Evolutionary conservation across 2,113 vertebrate species (phyloP), one percentile per base, ranked within the genome.

Genomic region (Pluvialis apricaria): DNA sequence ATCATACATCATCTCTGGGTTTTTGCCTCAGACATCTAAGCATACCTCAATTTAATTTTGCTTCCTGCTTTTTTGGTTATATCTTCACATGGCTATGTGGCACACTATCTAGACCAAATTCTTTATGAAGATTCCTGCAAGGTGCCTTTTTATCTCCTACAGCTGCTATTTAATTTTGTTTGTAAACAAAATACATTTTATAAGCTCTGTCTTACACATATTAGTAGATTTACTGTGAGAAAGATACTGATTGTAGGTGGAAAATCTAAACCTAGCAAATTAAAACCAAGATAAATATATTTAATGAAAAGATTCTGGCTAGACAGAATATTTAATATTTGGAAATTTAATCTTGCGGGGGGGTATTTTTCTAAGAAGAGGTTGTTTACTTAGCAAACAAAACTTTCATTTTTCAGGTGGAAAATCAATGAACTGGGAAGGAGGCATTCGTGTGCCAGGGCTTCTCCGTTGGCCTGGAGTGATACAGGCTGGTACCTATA

Each of bases 391-490:
- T 79, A 54, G 12, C 26, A 65, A 87, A 88, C 1, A 7, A 31
- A 38, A 2, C 22, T 20, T 91, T 54, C 9, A 9, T 45, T 64
- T 94, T 97, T 62, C 95, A 99, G 99, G 98, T 52, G 99, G 99
- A 51, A 99, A 99, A 93, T 96, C 98, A 36, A 99, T 97, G 1
- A 99, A 99, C 65, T 99, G 98, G 98, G 99, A 99, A 97, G 99
- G 99, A 80, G 99, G 99, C 5, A 99, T 99, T 95, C 98, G 99
- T 31, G 98, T 99, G 15, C 99, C 99, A 1, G 99, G 99, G 22
- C 94, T 99, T 49, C 55, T 99, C 10, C 95, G 97, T 1, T 99
- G 98, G 99, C 97, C 98, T 0, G 97, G 98, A 3, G 91, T 94
- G 19, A 77, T 99, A 66, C 97, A 92, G 5, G 75, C 94, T 2